Conservation (phyloP, 1,140 invertebrate genomes). For the Drosophila repletoides region DNA sequence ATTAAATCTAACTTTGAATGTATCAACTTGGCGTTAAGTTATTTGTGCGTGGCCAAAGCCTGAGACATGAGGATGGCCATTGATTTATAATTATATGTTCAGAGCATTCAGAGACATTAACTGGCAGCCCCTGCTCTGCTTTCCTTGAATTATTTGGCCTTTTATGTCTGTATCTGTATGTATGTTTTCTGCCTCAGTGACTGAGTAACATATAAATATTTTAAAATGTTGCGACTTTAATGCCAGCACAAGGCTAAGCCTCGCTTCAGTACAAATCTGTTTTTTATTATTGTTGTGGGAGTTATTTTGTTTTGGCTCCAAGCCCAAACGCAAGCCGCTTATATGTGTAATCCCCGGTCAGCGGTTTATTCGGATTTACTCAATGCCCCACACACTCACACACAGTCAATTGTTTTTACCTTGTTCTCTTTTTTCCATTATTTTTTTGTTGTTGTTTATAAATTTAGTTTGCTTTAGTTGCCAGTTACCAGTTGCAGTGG, state of each 20-base stretch:
- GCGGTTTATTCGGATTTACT: constrained; percentile 58
- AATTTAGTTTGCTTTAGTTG: constrained; percentile 4
- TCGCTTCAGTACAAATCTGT: constrained; percentile 7
- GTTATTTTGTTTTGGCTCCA: constrained; percentile 20
- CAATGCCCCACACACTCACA: constrained; percentile 15
- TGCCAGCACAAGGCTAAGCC: constrained; percentile 14
- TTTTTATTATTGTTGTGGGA: constrained; percentile 3
- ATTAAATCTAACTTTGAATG: constrained; percentile 61
- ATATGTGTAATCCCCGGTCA: constrained; percentile 57
- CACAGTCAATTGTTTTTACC: constrained; percentile 45
- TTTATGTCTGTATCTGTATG: too few species aligned
- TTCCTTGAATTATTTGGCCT: constrained; percentile 39
- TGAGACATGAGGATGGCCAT: constrained; percentile 12
- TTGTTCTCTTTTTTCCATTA: constrained; percentile 3
- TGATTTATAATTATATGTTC: constrained; percentile 58
- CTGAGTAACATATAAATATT: constrained; percentile 53
- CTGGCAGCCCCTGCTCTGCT: constrained; percentile 6
- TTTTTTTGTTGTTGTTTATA: constrained; percentile 7
- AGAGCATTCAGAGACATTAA: too few species aligned
- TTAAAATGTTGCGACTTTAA: constrained; percentile 41
- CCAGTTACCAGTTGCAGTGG: background rate
- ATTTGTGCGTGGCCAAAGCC: constrained; percentile 61
- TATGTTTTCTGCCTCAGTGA: constrained; percentile 44
- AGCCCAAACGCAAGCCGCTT: constrained; percentile 53
- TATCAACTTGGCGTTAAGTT: constrained; percentile 72